Evolutionary conservation across 2,797 vertebrate genomes (phyloP).

Genomic region (Lateolabrax maculatus): DNA sequence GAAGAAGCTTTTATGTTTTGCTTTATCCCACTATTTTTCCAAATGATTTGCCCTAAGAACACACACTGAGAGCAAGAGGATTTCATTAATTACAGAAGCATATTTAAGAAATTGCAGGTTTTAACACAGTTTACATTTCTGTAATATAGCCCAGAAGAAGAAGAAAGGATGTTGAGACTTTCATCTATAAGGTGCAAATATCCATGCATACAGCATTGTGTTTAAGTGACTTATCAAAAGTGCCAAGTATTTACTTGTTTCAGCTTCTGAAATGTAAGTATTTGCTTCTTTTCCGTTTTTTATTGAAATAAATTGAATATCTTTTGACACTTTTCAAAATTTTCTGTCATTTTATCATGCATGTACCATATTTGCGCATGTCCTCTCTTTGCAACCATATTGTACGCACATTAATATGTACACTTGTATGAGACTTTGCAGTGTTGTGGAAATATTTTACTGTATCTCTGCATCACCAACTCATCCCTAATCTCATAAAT

Average conservation of each 20-base stretch:
- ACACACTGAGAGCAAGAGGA: background rate
- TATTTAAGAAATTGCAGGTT: background rate
- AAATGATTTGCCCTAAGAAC: background rate
- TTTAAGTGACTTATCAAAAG: background rate
- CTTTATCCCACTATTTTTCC: background rate
- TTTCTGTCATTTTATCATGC: background rate
- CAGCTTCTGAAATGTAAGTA: background rate
- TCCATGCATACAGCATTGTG: background rate
- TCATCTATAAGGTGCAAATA: background rate
- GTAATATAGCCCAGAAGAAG: background rate
- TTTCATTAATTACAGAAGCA: background rate
- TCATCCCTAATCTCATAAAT: slow-evolving; percentile 44
- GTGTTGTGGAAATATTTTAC: background rate
- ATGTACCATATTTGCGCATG: background rate
- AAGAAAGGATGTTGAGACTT: background rate
- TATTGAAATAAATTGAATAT: background rate
- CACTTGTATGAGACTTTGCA: background rate
- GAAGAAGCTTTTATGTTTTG: slow-evolving; percentile 8
- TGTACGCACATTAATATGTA: background rate
- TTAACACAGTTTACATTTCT: background rate
- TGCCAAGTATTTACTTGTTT: background rate
- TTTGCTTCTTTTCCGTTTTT: background rate
- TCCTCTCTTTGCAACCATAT: background rate
- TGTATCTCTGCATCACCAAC: slow-evolving; percentile 9
- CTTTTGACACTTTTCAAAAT: background rate